Conservation (phyloP, 2,113 vertebrate species). For the Hypocryptadius cinnamomeus region DNA sequence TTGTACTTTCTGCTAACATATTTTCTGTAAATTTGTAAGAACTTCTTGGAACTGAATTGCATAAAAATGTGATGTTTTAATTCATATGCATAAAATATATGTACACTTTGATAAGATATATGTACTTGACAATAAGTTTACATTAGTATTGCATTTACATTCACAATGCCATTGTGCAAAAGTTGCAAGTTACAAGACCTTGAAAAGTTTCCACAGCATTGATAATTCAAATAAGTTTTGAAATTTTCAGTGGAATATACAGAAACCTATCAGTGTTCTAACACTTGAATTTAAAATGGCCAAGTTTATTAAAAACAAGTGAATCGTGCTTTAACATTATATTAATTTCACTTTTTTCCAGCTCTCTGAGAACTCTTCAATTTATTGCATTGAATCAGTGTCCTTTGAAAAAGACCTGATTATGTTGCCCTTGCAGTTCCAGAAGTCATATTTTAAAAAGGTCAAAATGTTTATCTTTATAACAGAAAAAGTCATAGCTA, state of each 20-base stretch:
- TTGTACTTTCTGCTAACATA: neutral
- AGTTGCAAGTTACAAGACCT: neutral
- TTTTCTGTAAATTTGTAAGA: neutral
- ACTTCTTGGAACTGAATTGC: neutral
- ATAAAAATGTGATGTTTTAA: neutral
- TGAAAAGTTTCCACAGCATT: neutral
- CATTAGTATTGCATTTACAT: neutral
- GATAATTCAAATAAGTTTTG: neutral
- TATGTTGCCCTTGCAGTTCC: conserved; percentile 24
- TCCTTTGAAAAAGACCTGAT: conserved; percentile 49
- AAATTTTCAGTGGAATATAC: neutral
- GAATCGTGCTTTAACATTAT: neutral
- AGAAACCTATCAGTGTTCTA: neutral
- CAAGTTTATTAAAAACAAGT: neutral
- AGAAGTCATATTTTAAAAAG: conserved; percentile 52
- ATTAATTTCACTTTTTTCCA: neutral
- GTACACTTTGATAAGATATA: neutral
- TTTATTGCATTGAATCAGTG: conserved; percentile 37
- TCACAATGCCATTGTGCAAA: neutral
- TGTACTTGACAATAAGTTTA: neutral
- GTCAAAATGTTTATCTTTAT: conserved; percentile 57
- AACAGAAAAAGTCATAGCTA: conserved; percentile 37
- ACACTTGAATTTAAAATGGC: neutral
- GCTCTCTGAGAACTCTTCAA: conserved; percentile 40
- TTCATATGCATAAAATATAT: neutral